phyloP scores from a whole-genome alignment of 1,140 invertebrate species.

The Thaumetopoea pityocampa region DNA sequence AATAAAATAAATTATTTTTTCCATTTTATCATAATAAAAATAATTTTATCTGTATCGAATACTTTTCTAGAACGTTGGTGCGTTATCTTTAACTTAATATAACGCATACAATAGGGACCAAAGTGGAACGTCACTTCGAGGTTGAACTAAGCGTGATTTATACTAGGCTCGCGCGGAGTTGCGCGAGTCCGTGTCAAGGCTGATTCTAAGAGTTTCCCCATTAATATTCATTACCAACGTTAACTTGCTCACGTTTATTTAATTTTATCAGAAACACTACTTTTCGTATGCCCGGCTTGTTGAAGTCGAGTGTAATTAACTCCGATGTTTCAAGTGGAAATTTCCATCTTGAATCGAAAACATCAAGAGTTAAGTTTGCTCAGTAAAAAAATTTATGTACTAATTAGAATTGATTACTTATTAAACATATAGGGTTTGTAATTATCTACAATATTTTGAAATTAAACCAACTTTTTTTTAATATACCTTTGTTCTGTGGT shows the following conservation, averaged over 20 bases:
- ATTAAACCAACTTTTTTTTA: no score
- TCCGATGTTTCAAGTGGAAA: neutral
- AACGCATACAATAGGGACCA: constrained; percentile 22
- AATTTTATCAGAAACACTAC: constrained; percentile 40
- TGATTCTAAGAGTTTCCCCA: constrained; percentile 56
- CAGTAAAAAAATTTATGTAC: no score
- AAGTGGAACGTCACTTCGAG: constrained; percentile 35
- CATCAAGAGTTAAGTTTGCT: neutral
- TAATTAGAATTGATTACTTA: no score
- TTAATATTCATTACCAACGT: constrained; percentile 64
- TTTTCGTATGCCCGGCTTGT: constrained; percentile 17
- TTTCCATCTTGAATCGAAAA: constrained; percentile 2
- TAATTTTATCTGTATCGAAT: no score
- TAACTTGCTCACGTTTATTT: constrained; percentile 51
- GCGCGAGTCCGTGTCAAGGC: constrained; percentile 51
- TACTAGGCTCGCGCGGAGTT: constrained; percentile 42
- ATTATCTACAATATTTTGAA: no score
- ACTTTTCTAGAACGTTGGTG: no score
- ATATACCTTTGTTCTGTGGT: no score
- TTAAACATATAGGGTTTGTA: no score
- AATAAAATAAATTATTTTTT: no score
- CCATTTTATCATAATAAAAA: no score
- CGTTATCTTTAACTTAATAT: constrained; percentile 21
- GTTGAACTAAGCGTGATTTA: constrained; percentile 55
- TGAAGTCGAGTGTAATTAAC: constrained; percentile 5